A percentile compares a stretch with the other conserved stretches of the same genome.
phyloP scores from a whole-genome alignment of 2,888 invertebrate genomes.

The Allolobophora icterica region DNA sequence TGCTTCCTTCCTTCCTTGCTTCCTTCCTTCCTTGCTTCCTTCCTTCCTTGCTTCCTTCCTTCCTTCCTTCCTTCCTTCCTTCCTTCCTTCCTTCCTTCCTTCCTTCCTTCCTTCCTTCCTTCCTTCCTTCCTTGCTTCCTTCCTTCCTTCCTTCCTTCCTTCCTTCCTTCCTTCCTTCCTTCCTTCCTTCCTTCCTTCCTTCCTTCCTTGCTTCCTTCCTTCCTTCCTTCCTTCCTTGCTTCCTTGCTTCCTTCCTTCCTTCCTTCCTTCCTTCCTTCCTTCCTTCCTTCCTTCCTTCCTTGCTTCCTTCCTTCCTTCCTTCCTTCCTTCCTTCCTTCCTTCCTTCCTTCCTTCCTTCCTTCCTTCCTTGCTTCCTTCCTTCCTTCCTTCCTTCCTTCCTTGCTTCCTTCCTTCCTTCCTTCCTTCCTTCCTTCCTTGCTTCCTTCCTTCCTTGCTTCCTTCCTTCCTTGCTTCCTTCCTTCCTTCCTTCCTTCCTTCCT shows the following conservation, averaged over 20 bases:
- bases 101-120: slow-evolving; percentile 24
- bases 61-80: not conserved
- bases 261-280: slow-evolving; percentile 49
- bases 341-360: slow-evolving; percentile 48
- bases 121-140: slow-evolving; percentile 35
- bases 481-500: slow-evolving; percentile 41
- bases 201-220: slow-evolving; percentile 43
- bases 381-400: slow-evolving; percentile 33
- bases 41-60: not conserved
- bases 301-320: slow-evolving; percentile 48
- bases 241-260: slow-evolving; percentile 50
- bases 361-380: slow-evolving; percentile 48
- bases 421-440: slow-evolving; percentile 29
- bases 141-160: slow-evolving; percentile 23
- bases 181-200: slow-evolving; percentile 42
- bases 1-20: slow-evolving; percentile 48
- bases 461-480: slow-evolving; percentile 36
- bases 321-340: slow-evolving; percentile 48
- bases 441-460: slow-evolving; percentile 32
- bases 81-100: slow-evolving; percentile 26
- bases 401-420: slow-evolving; percentile 21
- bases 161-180: slow-evolving; percentile 28
- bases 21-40: slow-evolving; percentile 38
- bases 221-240: slow-evolving; percentile 49
- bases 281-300: slow-evolving; percentile 48